Evolutionary conservation across 2,888 invertebrate species (phyloP), one percentile per base, ranked within the genome.

Genomic region (Sceliomorpha sp.): DNA sequence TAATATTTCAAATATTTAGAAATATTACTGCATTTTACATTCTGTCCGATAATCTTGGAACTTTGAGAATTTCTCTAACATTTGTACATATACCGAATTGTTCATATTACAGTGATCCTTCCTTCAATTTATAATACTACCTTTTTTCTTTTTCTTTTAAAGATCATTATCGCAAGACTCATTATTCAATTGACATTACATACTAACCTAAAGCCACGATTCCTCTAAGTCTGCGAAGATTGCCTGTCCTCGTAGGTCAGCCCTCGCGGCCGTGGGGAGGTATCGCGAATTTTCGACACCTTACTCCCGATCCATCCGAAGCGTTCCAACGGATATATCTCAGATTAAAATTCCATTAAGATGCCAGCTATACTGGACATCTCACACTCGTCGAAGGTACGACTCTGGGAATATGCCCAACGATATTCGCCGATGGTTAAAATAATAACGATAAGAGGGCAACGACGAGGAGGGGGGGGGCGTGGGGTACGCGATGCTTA

Each of bases 241-340:
- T 36, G 14, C 9, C 26, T 1, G 27, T 24, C 34, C 44, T 58
- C 34, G 8, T 31, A 20, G 44, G 44, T 29, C 51, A 47, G 34
- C 24, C 45, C 32, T 40, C 26, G 32, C 31, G 31, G 31, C 51
- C 39, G 56, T 36, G 51, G 32, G 10, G 26, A 36, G 47, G 47
- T 24, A 31, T 39, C 32, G 39, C 37, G 53, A 45, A 17, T 10
- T 10, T 42, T 9, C 37, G 44, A 40, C 36, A 36, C 20, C 13
- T 68, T 51, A 68, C 68, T 48, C 36, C 17, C 48, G 53, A 51
- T 47, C 63, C 69, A 69, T 69, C 9, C 53, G 58, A 31, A 40
- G 2, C 13, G 15, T 5, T 26, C 29, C 31, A 59, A 39, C 10
- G 12, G 13, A 8, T 42, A 36, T 44, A 55, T 44, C 27, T n/a